Evolutionary conservation across 2,888 invertebrate species (phyloP).

Genomic region (Dorcus hopei): DNA sequence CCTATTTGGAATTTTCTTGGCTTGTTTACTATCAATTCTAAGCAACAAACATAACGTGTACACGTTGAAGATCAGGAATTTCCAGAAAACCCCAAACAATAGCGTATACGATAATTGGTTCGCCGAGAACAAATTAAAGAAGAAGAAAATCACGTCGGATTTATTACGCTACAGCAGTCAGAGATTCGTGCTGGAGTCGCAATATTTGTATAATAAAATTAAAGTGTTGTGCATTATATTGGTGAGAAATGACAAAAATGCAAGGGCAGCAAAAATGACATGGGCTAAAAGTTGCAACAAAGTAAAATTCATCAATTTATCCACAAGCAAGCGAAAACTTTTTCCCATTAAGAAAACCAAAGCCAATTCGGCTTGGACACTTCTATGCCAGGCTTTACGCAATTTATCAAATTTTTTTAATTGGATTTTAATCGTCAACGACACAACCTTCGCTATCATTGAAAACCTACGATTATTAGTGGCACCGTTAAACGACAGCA

Average conservation of each 20-base stretch:
- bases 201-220: constrained; percentile 30
- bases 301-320: constrained; percentile 31
- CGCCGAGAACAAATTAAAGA: constrained; percentile 10
- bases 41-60: too few relatives aligned
- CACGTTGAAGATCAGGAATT: background rate
- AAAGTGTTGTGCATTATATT: constrained; percentile 31
- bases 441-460: constrained; percentile 55
- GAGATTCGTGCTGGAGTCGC: constrained; percentile 24
- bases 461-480: constrained; percentile 56
- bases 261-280: constrained; percentile 33
- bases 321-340: constrained; percentile 28
- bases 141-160: constrained; percentile 15
- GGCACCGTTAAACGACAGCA: constrained; percentile 47
- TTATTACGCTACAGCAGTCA: constrained; percentile 19
- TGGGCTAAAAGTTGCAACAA: constrained; percentile 45
- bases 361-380: constrained; percentile 40
- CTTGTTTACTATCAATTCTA: background rate
- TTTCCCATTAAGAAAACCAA: constrained; percentile 33
- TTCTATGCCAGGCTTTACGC: constrained; percentile 37
- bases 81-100: constrained; percentile 8
- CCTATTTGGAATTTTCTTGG: background rate
- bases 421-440: constrained; percentile 57
- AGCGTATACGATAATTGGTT: constrained; percentile 21
- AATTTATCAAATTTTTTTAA: constrained; percentile 36
- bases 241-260: constrained; percentile 29